Evolutionary conservation across 2,113 vertebrate species (phyloP).

Genomic region (Pagrus major): DNA sequence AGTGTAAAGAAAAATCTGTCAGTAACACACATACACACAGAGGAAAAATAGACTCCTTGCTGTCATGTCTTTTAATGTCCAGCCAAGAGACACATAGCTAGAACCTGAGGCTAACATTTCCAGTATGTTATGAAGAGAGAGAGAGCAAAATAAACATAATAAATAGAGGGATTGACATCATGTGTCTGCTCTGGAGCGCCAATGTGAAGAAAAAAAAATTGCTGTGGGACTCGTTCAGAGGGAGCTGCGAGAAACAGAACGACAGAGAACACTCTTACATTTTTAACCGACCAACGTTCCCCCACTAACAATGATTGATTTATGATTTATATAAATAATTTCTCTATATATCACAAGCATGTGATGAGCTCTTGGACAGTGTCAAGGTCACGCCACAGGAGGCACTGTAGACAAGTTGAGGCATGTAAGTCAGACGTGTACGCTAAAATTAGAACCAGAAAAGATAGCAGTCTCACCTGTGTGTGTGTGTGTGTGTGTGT

Average conservation of each 20-base stretch:
- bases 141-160: constrained; percentile 77
- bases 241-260: constrained; percentile 45
- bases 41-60: constrained; percentile 73
- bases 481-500: not conserved
- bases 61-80: constrained; percentile 67
- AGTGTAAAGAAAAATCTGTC: constrained; percentile 77
- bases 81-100: constrained; percentile 76
- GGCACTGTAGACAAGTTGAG: constrained; percentile 4
- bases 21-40: constrained; percentile 41
- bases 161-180: constrained; percentile 79
- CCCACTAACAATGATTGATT: not conserved
- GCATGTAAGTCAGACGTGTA: not conserved
- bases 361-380: not conserved
- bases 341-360: not conserved
- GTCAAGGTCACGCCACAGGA: constrained; percentile 23
- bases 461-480: not conserved
- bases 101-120: constrained; percentile 69
- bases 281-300: constrained; percentile 22
- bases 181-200: constrained; percentile 61
- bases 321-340: constrained; percentile 11
- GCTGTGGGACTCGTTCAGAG: constrained; percentile 30
- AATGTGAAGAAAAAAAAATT: constrained; percentile 13
- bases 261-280: constrained; percentile 13
- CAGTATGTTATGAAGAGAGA: constrained; percentile 70
- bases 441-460: constrained; percentile 1